Conservation (phyloP, 2,888 invertebrate species). For the Lasius platythorax region DNA sequence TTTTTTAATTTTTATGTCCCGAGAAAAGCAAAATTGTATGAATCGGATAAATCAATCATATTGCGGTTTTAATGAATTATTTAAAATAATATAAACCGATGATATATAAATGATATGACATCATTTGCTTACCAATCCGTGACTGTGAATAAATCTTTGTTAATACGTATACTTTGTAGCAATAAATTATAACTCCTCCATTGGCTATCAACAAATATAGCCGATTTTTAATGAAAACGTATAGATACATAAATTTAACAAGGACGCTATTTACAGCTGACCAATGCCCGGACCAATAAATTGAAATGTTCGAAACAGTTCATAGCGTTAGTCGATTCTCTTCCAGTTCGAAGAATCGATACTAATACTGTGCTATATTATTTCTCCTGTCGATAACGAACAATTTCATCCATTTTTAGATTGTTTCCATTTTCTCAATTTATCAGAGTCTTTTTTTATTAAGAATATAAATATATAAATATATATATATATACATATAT, state of each 20-base stretch:
- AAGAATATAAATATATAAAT: background rate
- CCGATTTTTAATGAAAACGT: background rate
- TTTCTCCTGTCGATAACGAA: constrained; percentile 33
- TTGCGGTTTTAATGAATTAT: background rate
- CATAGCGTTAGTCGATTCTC: background rate
- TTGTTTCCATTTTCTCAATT: background rate
- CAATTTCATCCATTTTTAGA: constrained; percentile 21
- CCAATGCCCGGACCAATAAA: constrained; percentile 44
- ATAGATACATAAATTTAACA: constrained; percentile 40
- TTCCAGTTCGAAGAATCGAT: constrained; percentile 13
- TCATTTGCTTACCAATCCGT: background rate
- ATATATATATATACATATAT: too few relatives aligned
- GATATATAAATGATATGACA: background rate
- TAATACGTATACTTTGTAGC: background rate
- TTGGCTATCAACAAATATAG: constrained; percentile 29
- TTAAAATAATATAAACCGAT: background rate
- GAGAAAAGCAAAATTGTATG: background rate
- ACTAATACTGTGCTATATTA: constrained; percentile 15
- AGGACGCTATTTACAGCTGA: constrained; percentile 48
- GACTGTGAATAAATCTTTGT: constrained; percentile 4
- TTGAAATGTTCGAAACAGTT: constrained; percentile 42
- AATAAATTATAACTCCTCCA: constrained; percentile 4
- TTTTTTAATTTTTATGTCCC: background rate
- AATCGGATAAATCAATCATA: background rate
- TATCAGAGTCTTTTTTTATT: background rate